Evolutionary conservation across 2,113 vertebrate genomes (phyloP).

Genomic region (Cololabis saira): DNA sequence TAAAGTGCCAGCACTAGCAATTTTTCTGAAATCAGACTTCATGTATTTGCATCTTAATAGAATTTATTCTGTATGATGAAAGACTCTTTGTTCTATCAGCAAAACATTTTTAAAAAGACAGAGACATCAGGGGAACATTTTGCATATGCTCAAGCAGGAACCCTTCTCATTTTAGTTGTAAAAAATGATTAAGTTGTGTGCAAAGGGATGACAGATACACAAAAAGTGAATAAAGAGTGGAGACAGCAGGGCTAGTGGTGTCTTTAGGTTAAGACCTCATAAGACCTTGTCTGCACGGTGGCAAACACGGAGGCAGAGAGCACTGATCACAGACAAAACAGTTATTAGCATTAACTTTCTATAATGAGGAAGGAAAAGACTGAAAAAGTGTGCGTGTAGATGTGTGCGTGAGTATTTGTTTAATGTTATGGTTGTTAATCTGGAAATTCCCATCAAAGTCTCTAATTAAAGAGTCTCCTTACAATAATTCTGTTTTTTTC

Average conservation of each 20-base stretch:
- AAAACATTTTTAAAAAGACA: no score
- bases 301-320: slow-evolving; percentile 52
- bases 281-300: slow-evolving; percentile 62
- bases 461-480: neutral
- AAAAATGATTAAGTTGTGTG: slow-evolving; percentile 54
- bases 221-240: slow-evolving; percentile 52
- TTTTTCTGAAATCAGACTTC: no score
- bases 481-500: slow-evolving; percentile 24
- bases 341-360: slow-evolving; percentile 69
- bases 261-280: slow-evolving; percentile 67
- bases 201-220: slow-evolving; percentile 55
- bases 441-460: slow-evolving; percentile 38
- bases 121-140: slow-evolving; percentile 10
- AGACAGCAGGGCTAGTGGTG: slow-evolving; percentile 64
- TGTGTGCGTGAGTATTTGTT: slow-evolving; percentile 30
- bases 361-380: slow-evolving; percentile 51
- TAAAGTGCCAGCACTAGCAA: neutral
- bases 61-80: no score
- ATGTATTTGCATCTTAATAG: no score
- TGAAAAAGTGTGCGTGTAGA: slow-evolving; percentile 15
- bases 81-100: no score
- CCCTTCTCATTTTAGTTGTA: slow-evolving; percentile 27
- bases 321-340: slow-evolving; percentile 70
- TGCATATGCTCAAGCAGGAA: slow-evolving; percentile 32
- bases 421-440: slow-evolving; percentile 6